phyloP scores from a whole-genome alignment of 1,140 invertebrate genomes.

The Drosophila parvula region DNA sequence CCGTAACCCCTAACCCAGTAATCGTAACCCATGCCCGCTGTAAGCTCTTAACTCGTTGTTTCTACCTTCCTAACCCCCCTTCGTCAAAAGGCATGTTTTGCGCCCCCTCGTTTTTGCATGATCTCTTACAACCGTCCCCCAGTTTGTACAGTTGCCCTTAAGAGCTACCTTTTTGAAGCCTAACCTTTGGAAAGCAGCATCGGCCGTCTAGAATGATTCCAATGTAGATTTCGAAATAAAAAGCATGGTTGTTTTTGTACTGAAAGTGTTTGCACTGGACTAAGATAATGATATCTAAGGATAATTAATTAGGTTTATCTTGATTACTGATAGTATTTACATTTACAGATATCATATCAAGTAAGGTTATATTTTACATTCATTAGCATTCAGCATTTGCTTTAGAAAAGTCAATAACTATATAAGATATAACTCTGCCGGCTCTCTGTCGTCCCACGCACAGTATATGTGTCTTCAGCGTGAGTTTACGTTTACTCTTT shows the following conservation, averaged over 20 bases:
- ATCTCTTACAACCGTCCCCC: not conserved
- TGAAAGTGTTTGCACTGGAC: slow-evolving; percentile 22
- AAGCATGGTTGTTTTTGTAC: slow-evolving; percentile 43
- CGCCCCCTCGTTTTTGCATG: slow-evolving; percentile 35
- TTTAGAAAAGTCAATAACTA: not conserved
- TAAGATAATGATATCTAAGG: not conserved
- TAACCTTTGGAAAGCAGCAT: slow-evolving; percentile 17
- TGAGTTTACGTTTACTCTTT: too few species aligned
- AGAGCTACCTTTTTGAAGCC: slow-evolving; percentile 9
- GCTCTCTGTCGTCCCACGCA: too few species aligned
- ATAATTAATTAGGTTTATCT: too few species aligned
- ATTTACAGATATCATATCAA: not conserved
- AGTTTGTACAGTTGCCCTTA: slow-evolving; percentile 24
- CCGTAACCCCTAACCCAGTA: slow-evolving; percentile 43
- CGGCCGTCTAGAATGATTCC: slow-evolving; percentile 4
- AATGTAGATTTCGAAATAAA: slow-evolving; percentile 17
- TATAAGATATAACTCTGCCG: too few species aligned
- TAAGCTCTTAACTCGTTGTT: slow-evolving; percentile 48
- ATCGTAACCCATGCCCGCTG: slow-evolving; percentile 25
- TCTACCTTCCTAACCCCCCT: slow-evolving; percentile 12
- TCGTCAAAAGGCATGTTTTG: slow-evolving; percentile 26
- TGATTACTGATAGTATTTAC: not conserved
- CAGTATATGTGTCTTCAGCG: too few species aligned
- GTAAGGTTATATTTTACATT: not conserved
- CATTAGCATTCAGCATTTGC: not conserved